phyloP scores from a whole-genome alignment of 2,797 vertebrate species.

The Phylloscopus collybita region DNA sequence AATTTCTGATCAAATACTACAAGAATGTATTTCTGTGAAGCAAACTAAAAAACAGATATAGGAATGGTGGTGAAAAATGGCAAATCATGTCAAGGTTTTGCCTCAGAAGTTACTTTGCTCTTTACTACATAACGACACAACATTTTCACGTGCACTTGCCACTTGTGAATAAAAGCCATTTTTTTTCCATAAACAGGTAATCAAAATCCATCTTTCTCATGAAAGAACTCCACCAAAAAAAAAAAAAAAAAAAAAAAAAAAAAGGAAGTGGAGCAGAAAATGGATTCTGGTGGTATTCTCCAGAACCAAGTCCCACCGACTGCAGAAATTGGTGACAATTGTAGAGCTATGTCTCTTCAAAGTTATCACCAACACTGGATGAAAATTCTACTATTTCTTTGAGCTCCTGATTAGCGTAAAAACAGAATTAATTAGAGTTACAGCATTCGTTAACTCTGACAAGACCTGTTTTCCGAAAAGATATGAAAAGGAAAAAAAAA shows the following conservation, averaged over 20 bases:
- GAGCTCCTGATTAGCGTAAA: not conserved
- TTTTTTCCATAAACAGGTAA: not conserved
- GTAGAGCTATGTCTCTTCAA: not conserved
- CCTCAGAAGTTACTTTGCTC: not conserved
- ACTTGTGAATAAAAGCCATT: not conserved
- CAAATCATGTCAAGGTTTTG: not conserved
- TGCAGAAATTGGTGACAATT: not conserved
- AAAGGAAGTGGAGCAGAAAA: not conserved
- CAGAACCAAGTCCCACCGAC: not conserved
- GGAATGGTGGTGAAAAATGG: not conserved
- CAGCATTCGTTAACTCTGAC: not conserved
- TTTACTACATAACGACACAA: not conserved
- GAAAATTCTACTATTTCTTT: not conserved
- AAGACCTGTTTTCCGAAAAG: not conserved
- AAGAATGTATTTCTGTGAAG: not conserved
- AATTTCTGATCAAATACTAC: not conserved
- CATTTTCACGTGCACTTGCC: not conserved
- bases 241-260: not conserved
- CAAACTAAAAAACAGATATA: not conserved
- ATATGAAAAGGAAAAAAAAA: not conserved
- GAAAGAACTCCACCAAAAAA: not conserved
- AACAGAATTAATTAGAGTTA: not conserved
- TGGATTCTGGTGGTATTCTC: not conserved
- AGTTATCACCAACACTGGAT: not conserved
- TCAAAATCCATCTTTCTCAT: not conserved